phyloP scores from a whole-genome alignment of 2,113 vertebrate species.

The Perca schrenkii region DNA sequence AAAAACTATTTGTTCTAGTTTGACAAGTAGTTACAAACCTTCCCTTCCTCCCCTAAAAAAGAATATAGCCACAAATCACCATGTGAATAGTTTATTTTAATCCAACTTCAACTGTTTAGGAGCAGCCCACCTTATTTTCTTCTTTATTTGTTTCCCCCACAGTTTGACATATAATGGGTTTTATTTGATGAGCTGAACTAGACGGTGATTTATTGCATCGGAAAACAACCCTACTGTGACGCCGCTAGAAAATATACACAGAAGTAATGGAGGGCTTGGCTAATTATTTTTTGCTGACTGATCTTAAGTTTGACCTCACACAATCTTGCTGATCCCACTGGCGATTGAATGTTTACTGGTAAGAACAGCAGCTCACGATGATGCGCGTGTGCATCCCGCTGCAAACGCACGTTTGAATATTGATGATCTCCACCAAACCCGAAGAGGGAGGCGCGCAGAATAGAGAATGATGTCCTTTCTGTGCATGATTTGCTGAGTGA shows the following conservation, averaged over 20 bases:
- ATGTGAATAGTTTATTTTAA: constrained; percentile 37
- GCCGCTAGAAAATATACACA: constrained; percentile 23
- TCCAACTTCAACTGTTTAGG: constrained; percentile 15
- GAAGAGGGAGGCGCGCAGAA: background rate
- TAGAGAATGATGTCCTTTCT: constrained; percentile 26
- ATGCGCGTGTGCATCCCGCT: constrained; percentile 4
- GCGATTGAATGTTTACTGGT: constrained; percentile 6
- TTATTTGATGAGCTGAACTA: constrained; percentile 45
- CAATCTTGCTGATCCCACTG: background rate
- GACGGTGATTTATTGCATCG: constrained; percentile 55
- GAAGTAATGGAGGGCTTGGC: constrained; percentile 19
- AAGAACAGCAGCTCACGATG: constrained; percentile 19
- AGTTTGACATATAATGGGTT: constrained; percentile 32
- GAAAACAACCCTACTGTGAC: constrained; percentile 37
- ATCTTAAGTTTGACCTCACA: constrained; percentile 27
- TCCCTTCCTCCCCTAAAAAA: background rate
- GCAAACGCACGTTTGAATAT: constrained; percentile 44
- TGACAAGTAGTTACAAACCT: constrained; percentile 16
- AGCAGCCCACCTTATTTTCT: constrained; percentile 21
- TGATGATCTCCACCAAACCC: constrained; percentile 40
- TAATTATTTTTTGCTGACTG: constrained; percentile 47
- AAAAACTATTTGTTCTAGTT: constrained; percentile 15
- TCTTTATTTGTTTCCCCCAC: constrained; percentile 14
- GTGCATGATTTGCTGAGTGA: constrained; percentile 18
- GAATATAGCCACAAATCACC: constrained; percentile 34